Conservation (phyloP, 2,888 invertebrate genomes). For the Timandra comae region DNA sequence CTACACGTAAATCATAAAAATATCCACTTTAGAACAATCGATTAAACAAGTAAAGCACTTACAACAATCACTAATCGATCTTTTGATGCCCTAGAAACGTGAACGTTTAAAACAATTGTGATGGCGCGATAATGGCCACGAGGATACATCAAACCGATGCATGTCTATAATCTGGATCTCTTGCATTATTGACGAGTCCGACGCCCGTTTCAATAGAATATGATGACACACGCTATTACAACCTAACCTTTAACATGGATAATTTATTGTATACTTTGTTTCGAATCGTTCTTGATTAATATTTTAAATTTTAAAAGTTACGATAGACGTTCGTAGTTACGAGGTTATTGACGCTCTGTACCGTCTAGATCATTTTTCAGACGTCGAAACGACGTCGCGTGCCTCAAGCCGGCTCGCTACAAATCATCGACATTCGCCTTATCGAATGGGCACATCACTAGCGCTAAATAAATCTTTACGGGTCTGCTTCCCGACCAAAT, state of each 20-base stretch:
- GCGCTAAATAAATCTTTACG: constrained; percentile 60
- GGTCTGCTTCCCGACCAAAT: constrained; percentile 49
- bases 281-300: constrained; percentile 25
- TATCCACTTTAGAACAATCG: constrained; percentile 6
- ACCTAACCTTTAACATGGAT: constrained; percentile 53
- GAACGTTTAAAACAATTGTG: constrained; percentile 62
- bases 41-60: constrained; percentile 9
- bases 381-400: constrained; percentile 44
- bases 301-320: constrained; percentile 9
- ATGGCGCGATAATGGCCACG: constrained; percentile 53
- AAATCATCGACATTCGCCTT: constrained; percentile 58
- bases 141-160: constrained; percentile 61
- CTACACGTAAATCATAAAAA: too few species aligned
- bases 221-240: constrained; percentile 67
- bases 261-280: constrained; percentile 38
- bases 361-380: constrained; percentile 25
- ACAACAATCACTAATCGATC: constrained; percentile 50
- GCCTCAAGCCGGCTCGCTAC: constrained; percentile 46
- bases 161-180: constrained; percentile 66
- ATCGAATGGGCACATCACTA: constrained; percentile 68
- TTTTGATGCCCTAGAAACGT: constrained; percentile 47
- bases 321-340: constrained; percentile 16
- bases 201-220: constrained; percentile 56
- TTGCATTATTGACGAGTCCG: constrained; percentile 65
- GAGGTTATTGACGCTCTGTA: constrained; percentile 20